Evolutionary conservation across 2,113 vertebrate genomes (phyloP).

Genomic region (Spheniscus mendiculus): DNA sequence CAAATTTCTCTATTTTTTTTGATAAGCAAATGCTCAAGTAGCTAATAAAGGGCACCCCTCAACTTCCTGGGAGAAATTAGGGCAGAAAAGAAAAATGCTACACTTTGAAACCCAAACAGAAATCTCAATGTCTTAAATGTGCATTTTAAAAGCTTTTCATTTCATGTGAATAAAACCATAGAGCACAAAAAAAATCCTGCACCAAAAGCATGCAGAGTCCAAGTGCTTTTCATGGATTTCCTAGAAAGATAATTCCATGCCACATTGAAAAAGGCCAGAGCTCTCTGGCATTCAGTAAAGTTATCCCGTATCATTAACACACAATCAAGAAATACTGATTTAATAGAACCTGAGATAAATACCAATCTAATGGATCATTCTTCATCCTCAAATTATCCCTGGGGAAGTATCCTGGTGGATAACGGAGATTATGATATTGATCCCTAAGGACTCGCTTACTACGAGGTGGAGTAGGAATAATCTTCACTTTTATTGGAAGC

Average conservation of each 20-base stretch:
- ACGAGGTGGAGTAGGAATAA: constrained; percentile 93
- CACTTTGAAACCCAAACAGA: not conserved
- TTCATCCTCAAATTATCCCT: constrained; percentile 98
- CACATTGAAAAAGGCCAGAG: not conserved
- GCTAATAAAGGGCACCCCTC: not conserved
- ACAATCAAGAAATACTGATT: not conserved
- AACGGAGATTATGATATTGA: constrained; percentile 98
- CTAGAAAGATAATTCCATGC: not conserved
- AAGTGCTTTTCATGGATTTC: not conserved
- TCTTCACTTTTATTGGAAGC: constrained; percentile 95
- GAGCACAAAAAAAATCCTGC: not conserved
- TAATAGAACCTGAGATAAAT: constrained; percentile 48
- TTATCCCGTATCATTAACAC: not conserved
- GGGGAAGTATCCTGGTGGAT: constrained; percentile 96
- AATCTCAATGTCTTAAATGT: not conserved
- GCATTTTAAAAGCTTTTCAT: not conserved
- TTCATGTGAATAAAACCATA: not conserved
- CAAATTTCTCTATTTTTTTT: not conserved
- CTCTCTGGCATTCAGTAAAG: not conserved
- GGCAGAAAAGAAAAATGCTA: not conserved
- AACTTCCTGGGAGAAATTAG: not conserved
- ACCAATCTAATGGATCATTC: constrained; percentile 97
- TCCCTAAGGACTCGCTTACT: constrained; percentile 97
- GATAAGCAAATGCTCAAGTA: not conserved
- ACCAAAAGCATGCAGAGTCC: not conserved